A percentile compares a stretch with the other conserved stretches of the same genome.
These are phyloP conservation scores for Coranthus polyacanthus DNA, from an alignment of 2,797 vertebrate genomes.

Conservation along the genomic window DNA sequence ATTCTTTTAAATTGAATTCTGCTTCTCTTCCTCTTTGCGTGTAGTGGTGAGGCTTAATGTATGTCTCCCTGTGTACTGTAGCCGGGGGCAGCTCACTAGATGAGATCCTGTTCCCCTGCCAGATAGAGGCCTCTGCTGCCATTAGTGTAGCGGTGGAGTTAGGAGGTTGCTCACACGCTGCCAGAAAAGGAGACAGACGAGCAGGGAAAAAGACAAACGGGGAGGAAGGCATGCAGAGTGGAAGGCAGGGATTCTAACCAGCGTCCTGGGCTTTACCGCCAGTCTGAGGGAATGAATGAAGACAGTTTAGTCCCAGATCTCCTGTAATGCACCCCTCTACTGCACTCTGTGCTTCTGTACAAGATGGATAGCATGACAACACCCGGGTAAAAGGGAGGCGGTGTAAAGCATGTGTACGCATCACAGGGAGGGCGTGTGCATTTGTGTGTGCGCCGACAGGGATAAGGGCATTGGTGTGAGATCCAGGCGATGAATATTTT, in stretches of 20 bases:
- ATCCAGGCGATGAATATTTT: constrained; percentile 60
- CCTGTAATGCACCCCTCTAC: constrained; percentile 24
- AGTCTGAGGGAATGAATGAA: constrained; percentile 45
- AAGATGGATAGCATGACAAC: constrained; percentile 59
- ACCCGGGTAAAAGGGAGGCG: constrained; percentile 26
- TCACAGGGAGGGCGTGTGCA: constrained; percentile 32
- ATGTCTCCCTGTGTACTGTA: constrained; percentile 45
- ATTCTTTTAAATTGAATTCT: constrained; percentile 54
- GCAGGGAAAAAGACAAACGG: constrained; percentile 15
- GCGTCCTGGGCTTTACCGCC: constrained; percentile 14
- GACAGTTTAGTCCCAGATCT: constrained; percentile 44
- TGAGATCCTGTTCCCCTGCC: constrained; percentile 56
- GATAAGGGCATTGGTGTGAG: constrained; percentile 51
- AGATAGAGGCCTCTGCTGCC: constrained; percentile 62
- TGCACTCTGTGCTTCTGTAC: constrained; percentile 21
- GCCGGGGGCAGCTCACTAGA: constrained; percentile 55
- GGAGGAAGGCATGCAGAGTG: constrained; percentile 34
- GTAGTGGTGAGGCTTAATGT: constrained; percentile 46
- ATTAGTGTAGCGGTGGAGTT: constrained; percentile 53
- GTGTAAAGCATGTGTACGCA: constrained; percentile 39
- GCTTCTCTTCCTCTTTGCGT: constrained; percentile 36
- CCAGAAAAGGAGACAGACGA: constrained; percentile 17
- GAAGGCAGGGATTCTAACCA: constrained; percentile 32
- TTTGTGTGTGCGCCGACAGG: constrained; percentile 25
- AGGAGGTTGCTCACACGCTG: constrained; percentile 37